These are phyloP conservation scores for Philopotamus ludificatus DNA, from an alignment of 1,140 invertebrate genomes.

Conservation along the genomic window DNA sequence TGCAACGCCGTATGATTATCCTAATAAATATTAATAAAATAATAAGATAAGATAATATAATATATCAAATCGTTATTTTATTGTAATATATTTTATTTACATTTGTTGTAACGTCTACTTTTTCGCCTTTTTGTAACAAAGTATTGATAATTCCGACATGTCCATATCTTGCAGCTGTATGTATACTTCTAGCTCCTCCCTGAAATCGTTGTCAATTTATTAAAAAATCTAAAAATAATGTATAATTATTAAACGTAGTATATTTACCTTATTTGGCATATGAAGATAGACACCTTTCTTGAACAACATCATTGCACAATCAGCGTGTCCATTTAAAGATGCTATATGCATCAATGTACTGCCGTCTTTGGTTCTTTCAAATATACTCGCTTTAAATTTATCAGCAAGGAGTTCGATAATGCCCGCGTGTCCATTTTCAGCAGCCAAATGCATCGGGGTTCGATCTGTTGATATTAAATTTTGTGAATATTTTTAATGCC, in stretches of 20 bases:
- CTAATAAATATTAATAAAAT: constrained; percentile 53
- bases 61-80: not conserved
- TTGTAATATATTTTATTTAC: constrained; percentile 59
- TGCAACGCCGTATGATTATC: constrained; percentile 98
- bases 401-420: constrained; percentile 96
- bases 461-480: constrained; percentile 64
- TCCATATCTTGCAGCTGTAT: constrained; percentile 88
- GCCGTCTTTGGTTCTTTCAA: constrained; percentile 93
- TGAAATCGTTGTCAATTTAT: constrained; percentile 43
- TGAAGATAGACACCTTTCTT: constrained; percentile 99
- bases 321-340: constrained; percentile 92
- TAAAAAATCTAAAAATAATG: not conserved
- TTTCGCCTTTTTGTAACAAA: constrained; percentile 91
- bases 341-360: constrained; percentile 98
- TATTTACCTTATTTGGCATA: constrained; percentile 94
- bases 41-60: not conserved
- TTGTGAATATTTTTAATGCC: not conserved
- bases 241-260: not conserved
- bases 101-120: constrained; percentile 92
- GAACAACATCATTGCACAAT: constrained; percentile 97
- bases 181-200: constrained; percentile 87
- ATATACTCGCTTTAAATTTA: constrained; percentile 95
- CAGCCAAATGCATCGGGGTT: constrained; percentile 95
- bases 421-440: constrained; percentile 92
- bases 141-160: constrained; percentile 98